Conservation (phyloP, 2,888 invertebrate genomes). For the Lepidochrysops patricia region DNA sequence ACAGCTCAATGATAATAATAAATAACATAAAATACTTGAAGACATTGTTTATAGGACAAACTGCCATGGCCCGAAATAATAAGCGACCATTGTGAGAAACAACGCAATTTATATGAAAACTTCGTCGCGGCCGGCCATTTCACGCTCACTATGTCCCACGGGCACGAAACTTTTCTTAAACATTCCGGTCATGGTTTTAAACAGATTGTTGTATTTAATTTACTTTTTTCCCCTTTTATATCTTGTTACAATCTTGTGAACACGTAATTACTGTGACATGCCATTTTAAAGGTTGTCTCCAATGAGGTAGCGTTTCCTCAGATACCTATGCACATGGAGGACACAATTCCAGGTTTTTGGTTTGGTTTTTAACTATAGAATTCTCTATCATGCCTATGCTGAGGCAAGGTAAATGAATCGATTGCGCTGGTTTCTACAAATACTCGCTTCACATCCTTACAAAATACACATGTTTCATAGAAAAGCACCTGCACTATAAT, state of each 20-base stretch:
- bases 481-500: too few relatives aligned
- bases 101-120: constrained; percentile 34
- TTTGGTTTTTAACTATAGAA: too few relatives aligned
- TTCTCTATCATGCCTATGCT: too few relatives aligned
- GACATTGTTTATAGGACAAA: constrained; percentile 34
- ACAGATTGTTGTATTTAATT: constrained; percentile 9
- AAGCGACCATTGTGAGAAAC: constrained; percentile 26
- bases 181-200: constrained; percentile 4
- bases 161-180: constrained; percentile 2
- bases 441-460: too few relatives aligned
- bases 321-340: too few relatives aligned
- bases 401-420: too few relatives aligned
- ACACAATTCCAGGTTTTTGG: too few relatives aligned
- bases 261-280: not conserved
- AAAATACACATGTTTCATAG: too few relatives aligned
- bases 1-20: constrained; percentile 10
- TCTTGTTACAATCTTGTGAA: not conserved
- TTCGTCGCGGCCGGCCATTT: constrained; percentile 19
- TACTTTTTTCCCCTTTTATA: not conserved
- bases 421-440: too few relatives aligned
- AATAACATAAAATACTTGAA: constrained; percentile 23
- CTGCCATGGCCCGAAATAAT: constrained; percentile 34
- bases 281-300: too few relatives aligned
- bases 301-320: too few relatives aligned
- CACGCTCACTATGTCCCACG: constrained; percentile 8